These are phyloP conservation scores for Neria commutata DNA, from an alignment of 2,888 invertebrate species.

Conservation along the genomic window DNA sequence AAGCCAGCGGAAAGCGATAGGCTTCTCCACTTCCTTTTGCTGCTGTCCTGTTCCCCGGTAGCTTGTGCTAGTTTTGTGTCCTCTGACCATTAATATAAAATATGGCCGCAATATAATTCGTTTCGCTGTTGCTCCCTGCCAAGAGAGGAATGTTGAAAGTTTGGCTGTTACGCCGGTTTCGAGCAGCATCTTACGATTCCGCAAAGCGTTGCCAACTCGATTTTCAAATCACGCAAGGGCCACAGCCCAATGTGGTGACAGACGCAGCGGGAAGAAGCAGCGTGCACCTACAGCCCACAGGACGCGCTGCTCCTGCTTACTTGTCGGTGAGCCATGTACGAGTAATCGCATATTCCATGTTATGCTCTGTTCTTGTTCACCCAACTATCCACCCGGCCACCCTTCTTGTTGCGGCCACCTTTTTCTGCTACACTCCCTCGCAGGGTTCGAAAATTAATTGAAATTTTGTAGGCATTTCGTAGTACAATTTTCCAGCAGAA, in stretches of 20 bases:
- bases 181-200: background rate
- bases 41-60: background rate
- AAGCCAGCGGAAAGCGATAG: background rate
- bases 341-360: too few species aligned
- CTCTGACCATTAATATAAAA: slow-evolving; percentile 27
- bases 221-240: too few species aligned
- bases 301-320: too few species aligned
- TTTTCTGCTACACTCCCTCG: background rate
- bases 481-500: too few species aligned
- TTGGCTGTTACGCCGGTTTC: background rate
- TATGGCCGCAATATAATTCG: slow-evolving; percentile 25
- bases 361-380: too few species aligned
- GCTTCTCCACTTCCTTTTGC: background rate
- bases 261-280: too few species aligned
- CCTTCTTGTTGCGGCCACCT: background rate
- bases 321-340: too few species aligned
- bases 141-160: slow-evolving; percentile 3
- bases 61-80: slow-evolving; percentile 10
- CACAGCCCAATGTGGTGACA: too few species aligned
- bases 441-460: slow-evolving; percentile 8
- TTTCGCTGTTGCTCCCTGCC: too few species aligned
- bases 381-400: too few species aligned
- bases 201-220: too few species aligned
- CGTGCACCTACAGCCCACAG: too few species aligned
- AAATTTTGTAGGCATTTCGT: slow-evolving; percentile 15